Base-by-base conservation (phyloP, 1,140 invertebrate genomes). In the Sycobia sp. region DNA sequence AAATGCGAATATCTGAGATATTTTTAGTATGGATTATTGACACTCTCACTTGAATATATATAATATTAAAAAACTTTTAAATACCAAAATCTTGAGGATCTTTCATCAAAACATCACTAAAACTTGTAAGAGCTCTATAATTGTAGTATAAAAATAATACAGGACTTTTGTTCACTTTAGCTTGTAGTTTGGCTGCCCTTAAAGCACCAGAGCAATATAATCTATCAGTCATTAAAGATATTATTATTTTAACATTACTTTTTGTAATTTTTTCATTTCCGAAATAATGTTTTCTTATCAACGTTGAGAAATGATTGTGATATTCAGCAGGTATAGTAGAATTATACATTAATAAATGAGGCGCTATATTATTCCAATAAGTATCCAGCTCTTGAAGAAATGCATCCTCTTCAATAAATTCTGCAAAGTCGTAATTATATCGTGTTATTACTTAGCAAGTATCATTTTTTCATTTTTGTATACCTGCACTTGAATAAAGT, bases 71-170 rank as follows among this genome's bases (percentile, higher is more conserved):
- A n/a, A n/a, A n/a, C n/a, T n/a, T n/a, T n/a, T n/a, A n/a, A n/a
- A n/a, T n/a, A n/a, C n/a, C n/a, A n/a, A n/a, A n/a, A n/a, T n/a
- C n/a, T n/a, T n/a, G n/a, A n/a, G n/a, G n/a, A n/a, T n/a, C n/a
- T n/a, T n/a, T n/a, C n/a, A n/a, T 14, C 13, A 84, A 74, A 11
- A 71, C 4, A 32, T 82, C 68, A 3, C 81, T 80, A 4, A 83
- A 69, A 66, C 84, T 86, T 36, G 75, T 62, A 16, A 75, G 69
- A 7, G 80, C 83, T 11, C 77, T 73, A 68, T 84, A 86, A 1
- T 76, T 69, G 68, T 84, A 87, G 11, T 78, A 68, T 68, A 86
- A 87, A 67, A 84, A 72, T 70, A 84, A 85, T 2, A 86, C 80
- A 0, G 86, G 84, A 41, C 84, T 81, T 9, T 79, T 79, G 9